Conservation (phyloP, 2,113 vertebrate genomes). For the Lophochroa leadbeateri region DNA sequence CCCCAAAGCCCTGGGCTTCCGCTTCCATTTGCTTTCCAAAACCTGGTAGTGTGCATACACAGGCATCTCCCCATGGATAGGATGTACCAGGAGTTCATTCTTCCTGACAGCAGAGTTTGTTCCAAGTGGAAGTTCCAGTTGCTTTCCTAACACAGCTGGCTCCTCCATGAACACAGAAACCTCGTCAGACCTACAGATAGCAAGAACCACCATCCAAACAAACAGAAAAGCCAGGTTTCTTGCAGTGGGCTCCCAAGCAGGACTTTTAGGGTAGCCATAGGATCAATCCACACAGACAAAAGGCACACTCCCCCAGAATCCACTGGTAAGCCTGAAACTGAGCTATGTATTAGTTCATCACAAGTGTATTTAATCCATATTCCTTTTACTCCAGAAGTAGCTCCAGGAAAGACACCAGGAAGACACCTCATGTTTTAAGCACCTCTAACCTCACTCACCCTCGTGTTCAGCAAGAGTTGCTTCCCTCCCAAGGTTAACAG, state of each 20-base stretch:
- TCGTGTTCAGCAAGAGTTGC: background rate
- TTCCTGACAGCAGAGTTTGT: background rate
- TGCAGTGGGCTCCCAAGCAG: background rate
- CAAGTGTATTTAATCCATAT: background rate
- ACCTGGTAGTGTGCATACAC: rapidly evolving
- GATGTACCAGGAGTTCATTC: background rate
- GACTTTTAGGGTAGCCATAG: background rate
- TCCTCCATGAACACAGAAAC: background rate
- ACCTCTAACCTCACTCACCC: background rate
- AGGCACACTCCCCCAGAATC: background rate
- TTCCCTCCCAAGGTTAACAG: background rate
- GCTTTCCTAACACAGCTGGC: background rate
- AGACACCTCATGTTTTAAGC: background rate
- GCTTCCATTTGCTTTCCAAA: background rate
- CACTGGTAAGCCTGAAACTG: background rate
- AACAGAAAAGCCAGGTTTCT: background rate
- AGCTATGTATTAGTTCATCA: background rate
- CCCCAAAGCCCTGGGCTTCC: background rate
- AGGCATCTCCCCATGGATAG: background rate
- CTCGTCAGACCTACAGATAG: background rate
- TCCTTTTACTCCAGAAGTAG: background rate
- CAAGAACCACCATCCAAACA: background rate
- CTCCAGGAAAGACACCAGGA: background rate
- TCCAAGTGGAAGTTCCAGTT: background rate
- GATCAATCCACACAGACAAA: background rate